These are phyloP conservation scores for Aurelia aurita DNA, from an alignment of 30 jellyfish, hydroid and myxozoan species.

Conservation along the genomic window DNA sequence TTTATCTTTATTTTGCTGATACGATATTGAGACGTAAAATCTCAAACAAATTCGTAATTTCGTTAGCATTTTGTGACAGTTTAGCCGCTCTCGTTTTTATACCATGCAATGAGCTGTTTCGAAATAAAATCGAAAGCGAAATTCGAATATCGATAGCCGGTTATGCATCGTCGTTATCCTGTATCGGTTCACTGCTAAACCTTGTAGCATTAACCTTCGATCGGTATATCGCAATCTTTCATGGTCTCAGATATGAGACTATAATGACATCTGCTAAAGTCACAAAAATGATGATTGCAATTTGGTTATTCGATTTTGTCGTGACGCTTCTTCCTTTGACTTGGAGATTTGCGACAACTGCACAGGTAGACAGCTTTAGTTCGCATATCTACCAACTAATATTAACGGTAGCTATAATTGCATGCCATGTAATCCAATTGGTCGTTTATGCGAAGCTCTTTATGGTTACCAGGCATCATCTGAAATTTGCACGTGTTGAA, in stretches of 20 bases:
- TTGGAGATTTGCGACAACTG: slow-evolving; percentile 31
- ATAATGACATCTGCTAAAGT: slow-evolving; percentile 35
- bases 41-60: slow-evolving; percentile 56
- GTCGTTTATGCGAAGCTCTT: slow-evolving; percentile 52
- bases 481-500: background rate
- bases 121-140: slow-evolving; percentile 20
- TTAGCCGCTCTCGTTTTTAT: slow-evolving; percentile 56
- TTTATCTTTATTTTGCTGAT: slow-evolving; percentile 51
- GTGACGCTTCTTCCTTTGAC: slow-evolving; percentile 54
- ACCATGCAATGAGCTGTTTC: slow-evolving; percentile 38
- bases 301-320: slow-evolving; percentile 27
- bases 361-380: background rate
- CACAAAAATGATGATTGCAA: slow-evolving; percentile 13
- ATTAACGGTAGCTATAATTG: background rate
- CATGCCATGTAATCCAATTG: slow-evolving; percentile 11
- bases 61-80: slow-evolving; percentile 61
- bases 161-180: slow-evolving; percentile 55
- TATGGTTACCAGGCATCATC: slow-evolving; percentile 47
- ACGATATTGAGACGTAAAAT: slow-evolving; percentile 26
- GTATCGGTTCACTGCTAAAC: slow-evolving; percentile 63
- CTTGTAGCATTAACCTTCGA: slow-evolving; percentile 69
- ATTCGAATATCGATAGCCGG: slow-evolving; percentile 36
- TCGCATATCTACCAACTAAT: slow-evolving; percentile 46
- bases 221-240: slow-evolving; percentile 54
- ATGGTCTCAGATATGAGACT: slow-evolving; percentile 55